Base-by-base conservation (phyloP, 1,140 invertebrate species). In the Drosophila orosa region DNA sequence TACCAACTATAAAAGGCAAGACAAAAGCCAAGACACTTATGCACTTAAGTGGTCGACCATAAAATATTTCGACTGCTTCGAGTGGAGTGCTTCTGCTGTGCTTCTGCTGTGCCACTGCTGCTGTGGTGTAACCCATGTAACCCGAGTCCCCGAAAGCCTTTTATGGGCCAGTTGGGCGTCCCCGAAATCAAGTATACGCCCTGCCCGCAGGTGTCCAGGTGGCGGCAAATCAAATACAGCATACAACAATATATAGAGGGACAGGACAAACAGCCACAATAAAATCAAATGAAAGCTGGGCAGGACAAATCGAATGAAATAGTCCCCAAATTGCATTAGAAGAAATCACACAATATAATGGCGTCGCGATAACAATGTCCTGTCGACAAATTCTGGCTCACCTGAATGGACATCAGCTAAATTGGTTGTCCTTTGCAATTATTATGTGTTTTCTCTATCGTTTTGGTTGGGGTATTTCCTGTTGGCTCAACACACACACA, bases 291-390 rank as follows among this genome's bases (percentile, higher is more conserved):
- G 60, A 81, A 86, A 86, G 47, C 67, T 78, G 78, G 74, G 56
- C 63, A 81, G 78, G 74, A 47, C 74, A 87, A 85, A 85, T 85
- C 83, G 74, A 87, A 87, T 84, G 60, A 77, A 80, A 84, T 89
- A 75, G 78, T 78, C 78, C 45, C 45, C 80, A 84, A 87, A 87
- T 87, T 78, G 68, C 80, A 84, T 87, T 84, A 71, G 48, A 29
- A 42, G 52, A 71, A 59, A 69, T 62, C 52, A 56, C 65, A 67
- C 29, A 71, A 59, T 67, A 75, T 83, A 80, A 71, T 84, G 76
- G 72, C 57, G 79, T 24, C 74, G 60, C 77, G 81, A 73, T 85
- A 80, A 80, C 80, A 83, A 85, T 85, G 66, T 57, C 65, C 68
- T 76, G 62, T 61, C 48, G 63, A 77, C 84, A 89, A 89, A 84